Evolutionary conservation across 1,140 invertebrate genomes (phyloP), one percentile per base, ranked within the genome.

Genomic region (Lordiphosa clarofinis): DNA sequence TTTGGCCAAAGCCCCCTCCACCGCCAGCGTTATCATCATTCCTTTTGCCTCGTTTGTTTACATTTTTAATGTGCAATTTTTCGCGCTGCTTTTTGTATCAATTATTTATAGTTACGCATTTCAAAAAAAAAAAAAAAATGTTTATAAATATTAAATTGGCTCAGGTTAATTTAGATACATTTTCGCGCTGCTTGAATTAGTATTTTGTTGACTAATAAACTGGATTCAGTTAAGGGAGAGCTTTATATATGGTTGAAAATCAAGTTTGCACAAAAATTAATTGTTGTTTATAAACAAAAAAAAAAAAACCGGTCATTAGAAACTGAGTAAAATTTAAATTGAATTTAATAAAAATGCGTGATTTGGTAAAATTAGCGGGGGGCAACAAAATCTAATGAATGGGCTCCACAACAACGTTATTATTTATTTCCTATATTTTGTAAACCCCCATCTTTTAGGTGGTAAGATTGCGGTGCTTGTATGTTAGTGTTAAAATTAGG

Each of bases 141-240:
- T 56, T 75, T 76, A 84, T 81, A 76, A 84, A 84, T 82, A 72
- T 76, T 67, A 57, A 72, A 76, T 82, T 72, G 48, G 55, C 44
- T 75, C 40, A 7, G 36, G 37, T 56, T 55, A 74, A 79, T 78
- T 55, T 63, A 62, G 55, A 73, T 63, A 56, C 50, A 55, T 46
- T 40, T 76, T 65, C 11, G 15, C 28, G 9, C 15, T 56, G 46
- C 31, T 52, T 36, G 24, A 43, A 24, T 40, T 52, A 35, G 13
- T 15, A 24, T 24, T 24, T 24, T 24, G 21, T 24, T 24, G 21
- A 24, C 21, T 24, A 33, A 31, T 15, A 55, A 33, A 39, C 15
- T 13, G 19, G 33, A 57, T 46, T 57, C 4, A 54, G 36, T 53
- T 12, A 3, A 39, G 43, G 8, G 21, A 10, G 35, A 56, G 35